Percentiles rank a stretch among this genome's conserved stretches.
Evolutionary conservation across 2,797 vertebrate genomes (phyloP).

Genomic region (Lagodon rhomboides): DNA sequence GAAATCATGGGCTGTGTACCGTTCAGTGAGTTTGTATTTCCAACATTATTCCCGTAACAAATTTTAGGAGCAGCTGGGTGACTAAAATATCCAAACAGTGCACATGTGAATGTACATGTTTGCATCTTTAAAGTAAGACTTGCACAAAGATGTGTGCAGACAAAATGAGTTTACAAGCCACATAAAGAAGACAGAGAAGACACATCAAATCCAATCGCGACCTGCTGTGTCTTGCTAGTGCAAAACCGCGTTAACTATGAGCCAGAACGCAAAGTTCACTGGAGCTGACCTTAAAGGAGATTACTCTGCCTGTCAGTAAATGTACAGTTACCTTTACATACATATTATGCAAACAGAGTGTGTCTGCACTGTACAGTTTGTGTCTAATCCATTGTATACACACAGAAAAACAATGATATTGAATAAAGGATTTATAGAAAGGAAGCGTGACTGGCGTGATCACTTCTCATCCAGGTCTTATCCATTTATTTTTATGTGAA

Average conservation of each 20-base stretch:
- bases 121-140: not conserved
- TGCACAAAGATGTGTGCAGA: not conserved
- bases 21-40: not conserved
- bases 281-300: conserved; percentile 58
- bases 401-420: conserved; percentile 88
- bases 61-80: not conserved
- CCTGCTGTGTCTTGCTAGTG: conserved; percentile 54
- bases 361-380: conserved; percentile 95
- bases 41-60: not conserved
- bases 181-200: not conserved
- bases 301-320: conserved; percentile 73
- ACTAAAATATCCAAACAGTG: not conserved
- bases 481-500: not conserved
- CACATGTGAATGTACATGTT: not conserved
- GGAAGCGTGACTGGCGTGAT: conserved; percentile 39
- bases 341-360: conserved; percentile 93
- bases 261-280: conserved; percentile 47
- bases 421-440: conserved; percentile 96
- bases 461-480: not conserved
- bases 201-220: not conserved
- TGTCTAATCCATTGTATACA: conserved; percentile 93
- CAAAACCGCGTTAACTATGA: conserved; percentile 57
- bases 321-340: conserved; percentile 91
- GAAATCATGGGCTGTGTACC: not conserved
- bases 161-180: not conserved